phyloP scores from a whole-genome alignment of 2,797 vertebrate genomes.

The Heteromormyrus szaboi region DNA sequence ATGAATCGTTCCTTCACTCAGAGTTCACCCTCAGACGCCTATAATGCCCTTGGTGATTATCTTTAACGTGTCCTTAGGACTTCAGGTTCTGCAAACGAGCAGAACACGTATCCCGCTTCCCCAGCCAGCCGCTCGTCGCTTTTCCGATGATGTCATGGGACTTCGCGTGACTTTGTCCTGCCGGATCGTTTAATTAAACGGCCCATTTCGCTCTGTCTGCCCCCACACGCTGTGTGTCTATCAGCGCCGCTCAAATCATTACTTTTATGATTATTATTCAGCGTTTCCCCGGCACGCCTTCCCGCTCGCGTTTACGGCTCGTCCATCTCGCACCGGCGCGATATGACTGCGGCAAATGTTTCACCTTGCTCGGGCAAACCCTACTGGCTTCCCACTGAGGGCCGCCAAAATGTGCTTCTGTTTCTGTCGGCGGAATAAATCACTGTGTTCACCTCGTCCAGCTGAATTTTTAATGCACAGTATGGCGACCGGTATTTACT shows the following conservation, averaged over 20 bases:
- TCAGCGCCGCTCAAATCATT: slow-evolving; percentile 1
- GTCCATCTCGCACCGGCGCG: not conserved
- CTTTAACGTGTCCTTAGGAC: not conserved
- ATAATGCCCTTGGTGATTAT: not conserved
- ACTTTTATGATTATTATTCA: slow-evolving; percentile 1
- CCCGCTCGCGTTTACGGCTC: not conserved
- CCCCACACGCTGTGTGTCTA: not conserved
- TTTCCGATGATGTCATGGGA: not conserved
- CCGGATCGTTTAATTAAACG: not conserved
- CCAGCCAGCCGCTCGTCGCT: not conserved
- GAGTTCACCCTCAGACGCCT: not conserved
- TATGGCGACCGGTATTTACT: not conserved
- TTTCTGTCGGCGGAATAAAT: not conserved
- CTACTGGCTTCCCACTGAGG: not conserved
- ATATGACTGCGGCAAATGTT: not conserved
- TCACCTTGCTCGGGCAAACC: not conserved
- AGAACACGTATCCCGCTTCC: not conserved
- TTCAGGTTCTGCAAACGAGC: not conserved
- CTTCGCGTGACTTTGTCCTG: not conserved
- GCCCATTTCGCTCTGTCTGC: slow-evolving; percentile 4
- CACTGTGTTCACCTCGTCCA: not conserved
- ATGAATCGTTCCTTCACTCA: not conserved
- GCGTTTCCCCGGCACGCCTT: not conserved
- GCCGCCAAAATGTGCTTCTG: not conserved
- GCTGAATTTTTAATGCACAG: not conserved